phyloP scores from a whole-genome alignment of 2,888 invertebrate genomes.

The Cerastis rubricosa region DNA sequence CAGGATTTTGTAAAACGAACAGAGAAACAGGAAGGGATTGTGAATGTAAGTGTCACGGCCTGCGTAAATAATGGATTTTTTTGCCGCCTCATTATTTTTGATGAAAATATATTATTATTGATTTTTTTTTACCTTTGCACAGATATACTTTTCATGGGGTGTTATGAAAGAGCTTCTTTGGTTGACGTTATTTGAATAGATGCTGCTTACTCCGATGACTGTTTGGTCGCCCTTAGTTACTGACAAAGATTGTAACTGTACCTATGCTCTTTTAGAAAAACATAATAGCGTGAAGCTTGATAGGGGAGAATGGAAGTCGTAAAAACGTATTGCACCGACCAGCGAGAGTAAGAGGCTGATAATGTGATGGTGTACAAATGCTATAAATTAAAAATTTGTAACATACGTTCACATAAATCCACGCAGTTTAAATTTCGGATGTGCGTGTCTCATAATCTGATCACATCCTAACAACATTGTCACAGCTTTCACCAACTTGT shows the following conservation, averaged over 20 bases:
- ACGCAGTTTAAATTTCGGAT: background rate
- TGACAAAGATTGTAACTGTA: background rate
- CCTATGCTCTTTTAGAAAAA: background rate
- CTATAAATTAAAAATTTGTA: background rate
- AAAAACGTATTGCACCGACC: background rate
- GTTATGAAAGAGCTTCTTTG: background rate
- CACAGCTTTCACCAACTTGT: conserved; percentile 16
- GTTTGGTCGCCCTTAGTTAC: background rate
- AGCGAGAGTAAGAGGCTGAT: background rate
- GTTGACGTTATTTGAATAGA: background rate
- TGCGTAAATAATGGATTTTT: conserved; percentile 45
- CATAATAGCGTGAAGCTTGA: background rate
- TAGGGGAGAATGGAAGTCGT: background rate
- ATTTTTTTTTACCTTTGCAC: conserved; percentile 35
- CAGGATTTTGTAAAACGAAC: conserved; percentile 65
- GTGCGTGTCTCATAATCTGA: background rate
- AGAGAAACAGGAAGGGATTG: conserved; percentile 58
- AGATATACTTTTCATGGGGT: background rate
- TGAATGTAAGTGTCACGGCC: conserved; percentile 50
- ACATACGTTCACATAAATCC: background rate
- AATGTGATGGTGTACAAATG: background rate
- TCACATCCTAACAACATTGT: background rate
- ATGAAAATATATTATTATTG: conserved; percentile 35
- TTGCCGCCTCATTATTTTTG: conserved; percentile 34
- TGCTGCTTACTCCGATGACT: too few relatives aligned